Base-by-base conservation (phyloP, 1,140 invertebrate species). In the Oscheius sp. region DNA sequence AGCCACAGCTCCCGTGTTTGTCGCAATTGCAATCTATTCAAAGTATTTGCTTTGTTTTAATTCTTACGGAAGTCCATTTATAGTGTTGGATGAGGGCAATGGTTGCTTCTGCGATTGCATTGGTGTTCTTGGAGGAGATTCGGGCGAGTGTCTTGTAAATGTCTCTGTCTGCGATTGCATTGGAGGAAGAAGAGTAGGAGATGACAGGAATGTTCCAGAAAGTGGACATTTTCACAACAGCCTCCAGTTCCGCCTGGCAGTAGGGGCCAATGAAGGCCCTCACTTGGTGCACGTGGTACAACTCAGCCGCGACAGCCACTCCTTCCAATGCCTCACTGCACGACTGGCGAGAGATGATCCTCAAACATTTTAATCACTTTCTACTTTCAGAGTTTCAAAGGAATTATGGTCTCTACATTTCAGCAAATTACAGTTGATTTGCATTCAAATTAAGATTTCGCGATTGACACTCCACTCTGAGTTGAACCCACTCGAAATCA, bases 201-300 rank as follows among this genome's bases (percentile, higher is more conserved):
- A 84, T 82, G 10, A 83, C 73, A n/a, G 81, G 81, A 65, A 82
- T 79, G 64, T 82, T 84, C 81, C 81, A 82, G 58, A 82, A 82
- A 2, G 80, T 69, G 3, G 74, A 75, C 81, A 82, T 82, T 65
- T 84, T 84, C 7, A 78, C 79, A 15, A 82, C 81, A 26, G 81
- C 82, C 38, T 82, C 81, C 55, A 82, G 52, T 63, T 82, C 81
- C 77, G 68, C 63, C 61, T 61, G 20, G 10, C 49, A 62, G 55
- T 81, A 83, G 20, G 80, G 80, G 10, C 80, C 80, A 66, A 81
- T 75, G 45, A 81, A 81, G 28, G 77, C 81, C 29, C 79, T 59
- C 3, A 82, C 74, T 36, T 78, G 66, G 36, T 82, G 72, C 31
- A 73, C 67, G 59, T 82, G 80, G 73, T 83, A 82, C 78, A 82